Percentiles rank a stretch among this genome's conserved stretches.
These are phyloP conservation scores for Eristalis arbustorum DNA, from an alignment of 2,888 invertebrate genomes.

Conservation along the genomic window DNA sequence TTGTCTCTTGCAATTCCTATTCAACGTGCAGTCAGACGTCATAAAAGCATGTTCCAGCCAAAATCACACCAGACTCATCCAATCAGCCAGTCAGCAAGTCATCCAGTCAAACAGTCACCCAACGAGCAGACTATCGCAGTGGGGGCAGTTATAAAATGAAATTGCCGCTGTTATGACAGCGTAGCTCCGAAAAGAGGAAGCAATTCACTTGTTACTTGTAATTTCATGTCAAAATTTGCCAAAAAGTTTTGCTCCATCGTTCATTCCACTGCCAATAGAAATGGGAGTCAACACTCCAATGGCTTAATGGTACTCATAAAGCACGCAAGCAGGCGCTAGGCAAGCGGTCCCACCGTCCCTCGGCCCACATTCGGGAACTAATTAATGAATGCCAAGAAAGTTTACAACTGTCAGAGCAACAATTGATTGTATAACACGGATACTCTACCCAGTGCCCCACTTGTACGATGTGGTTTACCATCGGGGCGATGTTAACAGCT, in stretches of 20 bases:
- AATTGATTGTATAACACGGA: conserved; percentile 45
- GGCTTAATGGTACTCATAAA: conserved; percentile 5
- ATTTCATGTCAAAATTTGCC: conserved; percentile 42
- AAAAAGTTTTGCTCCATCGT: conserved; percentile 9
- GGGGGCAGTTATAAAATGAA: conserved; percentile 1
- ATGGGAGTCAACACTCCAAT: conserved; percentile 37
- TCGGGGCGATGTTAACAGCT: background rate
- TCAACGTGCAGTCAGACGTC: background rate
- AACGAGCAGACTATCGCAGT: background rate
- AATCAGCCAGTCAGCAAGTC: background rate
- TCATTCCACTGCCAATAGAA: conserved; percentile 23
- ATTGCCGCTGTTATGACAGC: conserved; percentile 20
- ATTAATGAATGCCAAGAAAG: conserved; percentile 51
- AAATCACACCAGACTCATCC: background rate
- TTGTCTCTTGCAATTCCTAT: background rate
- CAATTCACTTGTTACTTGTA: conserved; percentile 36
- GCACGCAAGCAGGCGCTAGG: background rate
- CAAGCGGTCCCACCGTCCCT: background rate
- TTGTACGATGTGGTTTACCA: background rate
- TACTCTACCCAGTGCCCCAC: conserved; percentile 16
- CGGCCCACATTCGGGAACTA: conserved; percentile 47
- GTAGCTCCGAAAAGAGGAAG: background rate
- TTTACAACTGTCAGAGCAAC: conserved; percentile 53
- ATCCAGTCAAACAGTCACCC: background rate
- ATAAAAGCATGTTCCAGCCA: background rate